Base-by-base conservation (phyloP, 2,113 vertebrate genomes). In the Gnathonemus longibarbis region DNA sequence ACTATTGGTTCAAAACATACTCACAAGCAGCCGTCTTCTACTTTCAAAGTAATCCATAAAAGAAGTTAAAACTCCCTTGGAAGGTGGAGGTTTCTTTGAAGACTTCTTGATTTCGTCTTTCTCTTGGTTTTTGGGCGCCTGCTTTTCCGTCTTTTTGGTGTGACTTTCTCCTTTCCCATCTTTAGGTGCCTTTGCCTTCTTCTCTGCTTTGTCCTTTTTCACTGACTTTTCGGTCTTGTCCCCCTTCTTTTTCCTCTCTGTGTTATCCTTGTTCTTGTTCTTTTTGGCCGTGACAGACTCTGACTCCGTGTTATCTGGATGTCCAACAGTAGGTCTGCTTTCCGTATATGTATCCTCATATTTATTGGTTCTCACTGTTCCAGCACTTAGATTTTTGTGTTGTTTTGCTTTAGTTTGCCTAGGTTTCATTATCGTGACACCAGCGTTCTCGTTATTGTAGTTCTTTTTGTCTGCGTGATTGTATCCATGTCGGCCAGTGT, bases 1-100 rank as follows among this genome's bases (percentile, higher is more conserved):
- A 46, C 7, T 84, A 48, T 4, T 2, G 24, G 24, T 46, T 48
- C 13, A 45, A 35, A 58, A 27, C 5, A 87, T 93, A 97, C 97
- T 96, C 95, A 98, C 97, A 19, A 98, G 93, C 4, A 98, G 95
- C 5, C 97, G 93, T 86, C 97, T 94, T 93, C 96, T 97, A 92
- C 96, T 96, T 94, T 98, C 97, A 91, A 98, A 97, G 89, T 96
- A 96, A n/a, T 95, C 94, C 91, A 97, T 92, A 77, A 98, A 95
- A 21, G 94, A 93, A 0, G 93, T 90, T 88, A 95, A 93, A 0
- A 93, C 92, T 91, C 94, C 96, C 90, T 90, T 94, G 50, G 94
- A 92, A 1, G 93, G 13, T 31, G 92, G 92, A 45, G 91, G 91
- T 83, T 95, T 97, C 9, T 94, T 89, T 11, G 88, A 24, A 21